phyloP scores from a whole-genome alignment of 2,888 invertebrate genomes.

The Mimas tiliae region DNA sequence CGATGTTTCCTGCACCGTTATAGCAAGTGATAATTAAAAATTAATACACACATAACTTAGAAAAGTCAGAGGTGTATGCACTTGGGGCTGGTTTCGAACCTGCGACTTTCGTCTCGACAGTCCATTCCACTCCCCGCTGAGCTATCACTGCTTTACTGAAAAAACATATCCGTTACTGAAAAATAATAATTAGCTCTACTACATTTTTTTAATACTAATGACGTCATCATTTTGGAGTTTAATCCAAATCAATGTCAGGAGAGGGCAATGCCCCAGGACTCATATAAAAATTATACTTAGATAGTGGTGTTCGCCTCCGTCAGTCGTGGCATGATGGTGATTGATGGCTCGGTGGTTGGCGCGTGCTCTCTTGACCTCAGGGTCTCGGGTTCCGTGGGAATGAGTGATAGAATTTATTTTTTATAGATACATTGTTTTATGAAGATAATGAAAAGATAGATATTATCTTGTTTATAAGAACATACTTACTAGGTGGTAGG shows the following conservation, averaged over 20 bases:
- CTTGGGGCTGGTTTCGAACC: too few species aligned
- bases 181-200: too few species aligned
- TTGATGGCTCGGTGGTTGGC: slow-evolving; percentile 22
- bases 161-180: too few species aligned
- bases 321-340: slow-evolving; percentile 8
- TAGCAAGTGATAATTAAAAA: too few species aligned
- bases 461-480: background rate
- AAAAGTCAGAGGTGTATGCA: too few species aligned
- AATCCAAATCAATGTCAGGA: background rate
- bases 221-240: background rate
- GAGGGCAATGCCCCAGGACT: slow-evolving; percentile 6
- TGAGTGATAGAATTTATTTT: background rate
- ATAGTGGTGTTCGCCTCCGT: slow-evolving; percentile 11
- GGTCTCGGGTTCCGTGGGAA: slow-evolving; percentile 17
- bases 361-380: slow-evolving; percentile 22
- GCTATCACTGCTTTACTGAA: too few species aligned
- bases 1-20: too few species aligned
- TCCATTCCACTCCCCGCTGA: too few species aligned
- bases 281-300: background rate
- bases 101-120: too few species aligned
- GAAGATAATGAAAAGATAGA: background rate
- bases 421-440: background rate
- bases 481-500: background rate
- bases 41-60: too few species aligned
- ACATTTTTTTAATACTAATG: too few species aligned